Evolutionary conservation across 2,888 invertebrate genomes (phyloP).

Genomic region (Hofmannophila pseudospretella): DNA sequence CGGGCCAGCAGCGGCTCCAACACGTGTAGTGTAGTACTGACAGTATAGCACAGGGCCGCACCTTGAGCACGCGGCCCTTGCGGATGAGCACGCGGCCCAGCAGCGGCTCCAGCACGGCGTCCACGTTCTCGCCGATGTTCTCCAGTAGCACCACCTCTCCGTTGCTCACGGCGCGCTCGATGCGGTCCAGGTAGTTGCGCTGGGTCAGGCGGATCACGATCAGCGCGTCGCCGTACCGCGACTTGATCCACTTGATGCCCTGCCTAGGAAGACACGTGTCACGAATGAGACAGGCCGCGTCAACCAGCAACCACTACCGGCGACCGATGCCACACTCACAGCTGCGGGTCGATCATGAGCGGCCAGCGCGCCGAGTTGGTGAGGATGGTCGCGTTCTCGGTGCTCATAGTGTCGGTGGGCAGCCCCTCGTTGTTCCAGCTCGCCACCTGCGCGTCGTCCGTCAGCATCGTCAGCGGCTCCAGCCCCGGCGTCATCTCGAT

Average conservation of each 20-base stretch:
- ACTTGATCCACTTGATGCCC: constrained; percentile 97
- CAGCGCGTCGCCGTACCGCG: constrained; percentile 85
- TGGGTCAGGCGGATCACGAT: constrained; percentile 87
- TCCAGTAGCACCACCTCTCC: constrained; percentile 90
- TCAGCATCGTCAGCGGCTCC: constrained; percentile 90
- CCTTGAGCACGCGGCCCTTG: constrained; percentile 86
- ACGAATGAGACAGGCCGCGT: no score
- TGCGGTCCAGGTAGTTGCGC: constrained; percentile 88
- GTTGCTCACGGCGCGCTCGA: constrained; percentile 85
- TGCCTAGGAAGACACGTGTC: constrained; percentile 65
- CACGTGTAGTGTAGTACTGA: constrained; percentile 53
- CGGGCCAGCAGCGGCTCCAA: constrained; percentile 92
- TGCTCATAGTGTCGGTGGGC: constrained; percentile 95
- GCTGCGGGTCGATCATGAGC: constrained; percentile 95
- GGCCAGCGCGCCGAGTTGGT: constrained; percentile 95
- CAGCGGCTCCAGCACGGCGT: constrained; percentile 93
- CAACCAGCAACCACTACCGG: no score
- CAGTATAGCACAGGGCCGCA: constrained; percentile 20
- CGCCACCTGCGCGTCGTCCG: constrained; percentile 95
- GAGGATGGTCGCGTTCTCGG: constrained; percentile 95
- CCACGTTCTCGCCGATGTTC: constrained; percentile 92
- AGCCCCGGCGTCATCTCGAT: constrained; percentile 88
- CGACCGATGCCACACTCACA: no score
- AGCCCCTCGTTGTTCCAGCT: constrained; percentile 96
- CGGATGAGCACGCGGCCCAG: constrained; percentile 92